A percentile compares a stretch with the other conserved stretches of the same genome.
Conservation (phyloP, 1,140 invertebrate species). For the Mactra quadrangularis region DNA sequence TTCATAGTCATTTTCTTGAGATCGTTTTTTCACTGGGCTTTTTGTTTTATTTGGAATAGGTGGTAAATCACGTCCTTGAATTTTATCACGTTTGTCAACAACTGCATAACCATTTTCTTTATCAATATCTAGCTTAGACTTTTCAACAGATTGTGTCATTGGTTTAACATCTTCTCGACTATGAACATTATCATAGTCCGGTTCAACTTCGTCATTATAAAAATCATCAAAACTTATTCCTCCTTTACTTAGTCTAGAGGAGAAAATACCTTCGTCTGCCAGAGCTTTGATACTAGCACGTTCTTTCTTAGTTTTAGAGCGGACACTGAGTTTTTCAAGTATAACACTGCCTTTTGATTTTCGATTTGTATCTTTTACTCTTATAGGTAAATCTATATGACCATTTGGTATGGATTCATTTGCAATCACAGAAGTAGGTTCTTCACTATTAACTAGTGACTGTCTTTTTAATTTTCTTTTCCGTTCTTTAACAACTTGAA, state of each 20-base stretch:
- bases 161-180: neutral
- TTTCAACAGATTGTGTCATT: slow-evolving; percentile 10
- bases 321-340: slow-evolving; percentile 77
- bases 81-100: slow-evolving; percentile 21
- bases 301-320: slow-evolving; percentile 75
- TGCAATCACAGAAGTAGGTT: neutral
- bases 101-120: slow-evolving; percentile 48
- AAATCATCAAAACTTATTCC: slow-evolving; percentile 78
- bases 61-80: slow-evolving; percentile 76
- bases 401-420: neutral
- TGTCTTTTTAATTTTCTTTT: slow-evolving; percentile 62
- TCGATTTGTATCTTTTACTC: slow-evolving; percentile 72
- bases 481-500: slow-evolving; percentile 69
- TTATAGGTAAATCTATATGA: slow-evolving; percentile 70
- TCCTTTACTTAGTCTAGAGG: slow-evolving; percentile 72
- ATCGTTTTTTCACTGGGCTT: slow-evolving; percentile 26
- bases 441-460: neutral
- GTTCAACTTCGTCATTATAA: slow-evolving; percentile 64
- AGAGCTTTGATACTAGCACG: slow-evolving; percentile 78
- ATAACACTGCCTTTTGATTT: slow-evolving; percentile 74
- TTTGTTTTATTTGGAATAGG: slow-evolving; percentile 69
- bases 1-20: slow-evolving; percentile 77
- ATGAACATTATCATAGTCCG: slow-evolving; percentile 31
- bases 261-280: slow-evolving; percentile 77
- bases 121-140: slow-evolving; percentile 27